Conservation (phyloP, 2,888 invertebrate genomes). For the Sphaerophoria rueppellii region DNA sequence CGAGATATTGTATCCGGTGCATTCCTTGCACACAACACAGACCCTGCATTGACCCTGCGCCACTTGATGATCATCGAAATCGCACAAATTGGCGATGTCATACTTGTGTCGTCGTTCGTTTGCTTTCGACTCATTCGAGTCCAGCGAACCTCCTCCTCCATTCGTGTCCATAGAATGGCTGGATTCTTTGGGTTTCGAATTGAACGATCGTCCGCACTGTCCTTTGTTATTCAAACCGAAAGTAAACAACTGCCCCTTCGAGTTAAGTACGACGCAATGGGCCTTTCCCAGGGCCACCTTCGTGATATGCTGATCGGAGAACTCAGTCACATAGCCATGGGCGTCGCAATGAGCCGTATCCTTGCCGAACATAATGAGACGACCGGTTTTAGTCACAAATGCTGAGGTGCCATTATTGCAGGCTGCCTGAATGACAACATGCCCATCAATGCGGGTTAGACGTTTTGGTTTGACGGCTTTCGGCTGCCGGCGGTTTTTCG, state of each 20-base stretch:
- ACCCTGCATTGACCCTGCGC: conserved; percentile 82
- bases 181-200: conserved; percentile 84
- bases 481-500: conserved; percentile 90
- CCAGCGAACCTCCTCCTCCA: conserved; percentile 44
- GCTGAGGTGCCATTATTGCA: conserved; percentile 98
- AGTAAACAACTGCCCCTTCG: conserved; percentile 94
- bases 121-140: conserved; percentile 41
- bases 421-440: conserved; percentile 91
- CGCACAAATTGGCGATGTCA: conserved; percentile 81
- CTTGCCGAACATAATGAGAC: conserved; percentile 96
- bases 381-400: conserved; percentile 94
- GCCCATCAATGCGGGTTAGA: conserved; percentile 94
- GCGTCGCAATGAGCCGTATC: conserved; percentile 93
- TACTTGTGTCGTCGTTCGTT: conserved; percentile 76
- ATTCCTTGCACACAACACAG: conserved; percentile 95
- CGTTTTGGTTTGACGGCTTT: conserved; percentile 96
- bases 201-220: conserved; percentile 96
- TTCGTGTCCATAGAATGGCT: conserved; percentile 75
- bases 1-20: conserved; percentile 94
- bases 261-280: conserved; percentile 94
- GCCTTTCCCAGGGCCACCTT: conserved; percentile 96
- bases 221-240: conserved; percentile 99
- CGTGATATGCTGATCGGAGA: conserved; percentile 88
- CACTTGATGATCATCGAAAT: conserved; percentile 84
- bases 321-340: conserved; percentile 88